A percentile compares a stretch with the other conserved stretches of the same genome.
phyloP scores from a whole-genome alignment of 2,888 invertebrate genomes.

The Eilema caniola region DNA sequence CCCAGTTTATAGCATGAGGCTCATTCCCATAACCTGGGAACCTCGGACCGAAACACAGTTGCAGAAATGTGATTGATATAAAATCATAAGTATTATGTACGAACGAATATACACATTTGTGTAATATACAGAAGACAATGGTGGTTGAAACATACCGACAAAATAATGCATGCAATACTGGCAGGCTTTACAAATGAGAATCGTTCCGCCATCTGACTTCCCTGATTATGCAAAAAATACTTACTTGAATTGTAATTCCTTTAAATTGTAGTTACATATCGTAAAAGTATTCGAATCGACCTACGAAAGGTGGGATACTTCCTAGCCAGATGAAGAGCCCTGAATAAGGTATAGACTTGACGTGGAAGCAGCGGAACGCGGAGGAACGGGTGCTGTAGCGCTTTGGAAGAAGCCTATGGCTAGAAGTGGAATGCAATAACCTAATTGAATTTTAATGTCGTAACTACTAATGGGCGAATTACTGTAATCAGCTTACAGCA shows the following conservation, averaged over 20 bases:
- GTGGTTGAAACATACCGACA: background rate
- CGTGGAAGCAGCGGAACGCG: too few species aligned
- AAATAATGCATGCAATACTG: background rate
- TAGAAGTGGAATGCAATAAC: background rate
- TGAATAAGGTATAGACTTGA: too few species aligned
- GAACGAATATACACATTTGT: background rate
- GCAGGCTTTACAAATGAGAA: slow-evolving; percentile 8
- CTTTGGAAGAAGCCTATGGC: too few species aligned
- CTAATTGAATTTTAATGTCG: slow-evolving; percentile 22
- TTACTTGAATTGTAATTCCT: too few species aligned
- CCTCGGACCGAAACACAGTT: background rate
- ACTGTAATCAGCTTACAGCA: slow-evolving; percentile 19
- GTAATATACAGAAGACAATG: background rate
- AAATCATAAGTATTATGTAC: background rate
- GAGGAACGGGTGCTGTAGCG: too few species aligned
- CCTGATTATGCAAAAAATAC: slow-evolving; percentile 66
- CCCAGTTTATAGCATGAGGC: too few species aligned
- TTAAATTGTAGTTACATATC: slow-evolving; percentile 59
- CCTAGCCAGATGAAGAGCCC: background rate
- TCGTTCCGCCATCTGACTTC: slow-evolving; percentile 67
- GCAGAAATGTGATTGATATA: background rate
- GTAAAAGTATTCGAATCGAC: slow-evolving; percentile 16
- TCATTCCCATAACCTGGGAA: too few species aligned
- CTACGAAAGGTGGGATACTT: background rate
- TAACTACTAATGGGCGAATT: slow-evolving; percentile 31